These are phyloP conservation scores for Hemicordylus capensis DNA, from an alignment of 2,113 vertebrate species.

Conservation along the genomic window DNA sequence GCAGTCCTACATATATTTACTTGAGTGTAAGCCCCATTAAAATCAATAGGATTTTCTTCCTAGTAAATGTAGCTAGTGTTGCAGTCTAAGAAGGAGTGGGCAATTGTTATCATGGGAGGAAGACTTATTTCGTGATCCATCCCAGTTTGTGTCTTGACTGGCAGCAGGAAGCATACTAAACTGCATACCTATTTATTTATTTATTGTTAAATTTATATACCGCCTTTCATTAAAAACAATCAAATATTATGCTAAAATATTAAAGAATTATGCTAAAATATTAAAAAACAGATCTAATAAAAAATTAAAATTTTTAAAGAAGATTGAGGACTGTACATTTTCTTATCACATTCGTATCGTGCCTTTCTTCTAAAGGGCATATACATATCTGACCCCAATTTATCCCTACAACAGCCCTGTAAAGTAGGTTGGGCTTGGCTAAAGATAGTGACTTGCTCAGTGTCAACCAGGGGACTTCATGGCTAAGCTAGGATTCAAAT, in stretches of 20 bases:
- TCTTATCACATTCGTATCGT: background rate
- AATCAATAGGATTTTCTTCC: background rate
- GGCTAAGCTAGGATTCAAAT: background rate
- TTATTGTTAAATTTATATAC: no score
- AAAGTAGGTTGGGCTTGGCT: background rate
- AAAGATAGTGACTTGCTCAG: background rate
- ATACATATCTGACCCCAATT: background rate
- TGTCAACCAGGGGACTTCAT: background rate
- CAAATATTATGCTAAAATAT: no score
- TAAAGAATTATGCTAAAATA: no score
- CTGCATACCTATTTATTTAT: no score
- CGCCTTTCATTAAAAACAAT: no score
- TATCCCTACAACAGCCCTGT: background rate
- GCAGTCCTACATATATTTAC: background rate
- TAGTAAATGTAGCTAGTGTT: background rate
- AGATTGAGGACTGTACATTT: background rate
- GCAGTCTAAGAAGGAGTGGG: background rate
- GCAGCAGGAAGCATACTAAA: background rate
- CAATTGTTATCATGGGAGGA: background rate
- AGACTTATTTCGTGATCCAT: background rate
- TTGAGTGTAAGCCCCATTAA: background rate
- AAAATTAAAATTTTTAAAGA: no score
- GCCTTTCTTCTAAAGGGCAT: background rate
- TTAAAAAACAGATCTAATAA: no score
- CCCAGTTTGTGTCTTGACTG: background rate